Conservation (phyloP, 2,797 vertebrate genomes). For the Gymnothorax reevesii region DNA sequence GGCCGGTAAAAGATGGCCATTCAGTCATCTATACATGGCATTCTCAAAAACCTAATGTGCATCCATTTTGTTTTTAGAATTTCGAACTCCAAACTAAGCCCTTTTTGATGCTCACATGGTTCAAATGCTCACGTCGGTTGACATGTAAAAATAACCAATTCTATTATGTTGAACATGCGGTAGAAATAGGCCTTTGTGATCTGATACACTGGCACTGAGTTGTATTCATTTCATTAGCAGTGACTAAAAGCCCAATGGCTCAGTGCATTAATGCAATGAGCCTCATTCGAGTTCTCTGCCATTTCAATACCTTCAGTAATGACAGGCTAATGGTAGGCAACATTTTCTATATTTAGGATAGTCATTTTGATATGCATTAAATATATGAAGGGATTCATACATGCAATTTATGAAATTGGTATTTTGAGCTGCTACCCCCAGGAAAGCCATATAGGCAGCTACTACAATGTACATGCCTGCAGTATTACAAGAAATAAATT, state of each 20-base stretch:
- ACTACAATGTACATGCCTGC: neutral
- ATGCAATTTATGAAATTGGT: neutral
- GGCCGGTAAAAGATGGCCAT: too few relatives aligned
- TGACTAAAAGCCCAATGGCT: constrained; percentile 11
- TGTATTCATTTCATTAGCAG: neutral
- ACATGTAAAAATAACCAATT: neutral
- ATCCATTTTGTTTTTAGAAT: neutral
- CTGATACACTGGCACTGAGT: neutral
- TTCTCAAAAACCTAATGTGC: neutral
- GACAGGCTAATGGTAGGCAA: neutral
- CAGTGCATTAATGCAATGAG: constrained; percentile 18
- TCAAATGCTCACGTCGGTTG: neutral
- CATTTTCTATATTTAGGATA: constrained; percentile 1
- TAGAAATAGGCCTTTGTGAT: neutral
- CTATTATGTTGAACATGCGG: neutral
- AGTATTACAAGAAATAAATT: neutral
- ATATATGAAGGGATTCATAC: neutral
- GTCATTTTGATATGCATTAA: neutral
- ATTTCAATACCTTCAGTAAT: constrained; percentile 4
- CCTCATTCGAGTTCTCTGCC: constrained; percentile 1
- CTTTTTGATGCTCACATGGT: neutral
- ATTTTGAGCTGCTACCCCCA: neutral
- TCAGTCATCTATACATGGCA: neutral
- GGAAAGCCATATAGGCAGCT: neutral
- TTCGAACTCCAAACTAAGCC: neutral